Conservation (phyloP, 2,888 invertebrate genomes). For the Zele albiditarsus region DNA sequence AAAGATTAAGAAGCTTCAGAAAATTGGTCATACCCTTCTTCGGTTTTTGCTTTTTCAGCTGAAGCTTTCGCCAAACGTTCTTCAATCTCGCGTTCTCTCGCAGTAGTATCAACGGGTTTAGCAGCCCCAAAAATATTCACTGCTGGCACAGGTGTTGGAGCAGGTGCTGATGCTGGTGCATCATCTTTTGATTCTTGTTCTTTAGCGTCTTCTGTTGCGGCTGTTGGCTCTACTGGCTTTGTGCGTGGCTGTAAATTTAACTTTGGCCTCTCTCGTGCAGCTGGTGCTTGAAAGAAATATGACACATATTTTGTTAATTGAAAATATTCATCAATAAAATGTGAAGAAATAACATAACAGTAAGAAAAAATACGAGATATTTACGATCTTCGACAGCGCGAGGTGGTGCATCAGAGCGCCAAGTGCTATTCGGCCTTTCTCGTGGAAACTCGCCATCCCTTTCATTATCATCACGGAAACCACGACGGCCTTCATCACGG, state of each 20-base stretch:
- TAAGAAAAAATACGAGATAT: slow-evolving; percentile 9
- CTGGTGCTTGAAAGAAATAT: slow-evolving; percentile 30
- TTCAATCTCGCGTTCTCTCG: slow-evolving; percentile 92
- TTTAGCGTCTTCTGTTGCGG: slow-evolving; percentile 48
- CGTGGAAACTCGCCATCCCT: slow-evolving; percentile 67
- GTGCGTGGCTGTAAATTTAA: slow-evolving; percentile 87
- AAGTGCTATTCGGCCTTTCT: slow-evolving; percentile 73
- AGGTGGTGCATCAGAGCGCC: slow-evolving; percentile 45
- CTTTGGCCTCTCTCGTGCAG: slow-evolving; percentile 83
- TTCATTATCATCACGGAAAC: slow-evolving; percentile 56
- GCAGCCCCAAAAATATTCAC: slow-evolving; percentile 94
- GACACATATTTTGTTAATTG: background rate
- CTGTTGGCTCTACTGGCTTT: slow-evolving; percentile 78
- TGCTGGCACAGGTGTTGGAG: slow-evolving; percentile 76
- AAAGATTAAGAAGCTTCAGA: background rate
- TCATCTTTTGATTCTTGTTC: slow-evolving; percentile 55
- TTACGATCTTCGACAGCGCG: slow-evolving; percentile 44
- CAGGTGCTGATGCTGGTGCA: slow-evolving; percentile 57
- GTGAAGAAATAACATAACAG: background rate
- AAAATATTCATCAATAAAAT: background rate
- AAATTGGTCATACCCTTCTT: slow-evolving; percentile 54
- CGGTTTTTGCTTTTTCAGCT: slow-evolving; percentile 61
- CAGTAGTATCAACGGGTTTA: slow-evolving; percentile 94
- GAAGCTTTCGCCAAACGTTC: slow-evolving; percentile 81
- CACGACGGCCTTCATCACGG: slow-evolving; percentile 47